Evolutionary conservation across 2,113 vertebrate genomes (phyloP).

Genomic region (Apodemus speciosus): DNA sequence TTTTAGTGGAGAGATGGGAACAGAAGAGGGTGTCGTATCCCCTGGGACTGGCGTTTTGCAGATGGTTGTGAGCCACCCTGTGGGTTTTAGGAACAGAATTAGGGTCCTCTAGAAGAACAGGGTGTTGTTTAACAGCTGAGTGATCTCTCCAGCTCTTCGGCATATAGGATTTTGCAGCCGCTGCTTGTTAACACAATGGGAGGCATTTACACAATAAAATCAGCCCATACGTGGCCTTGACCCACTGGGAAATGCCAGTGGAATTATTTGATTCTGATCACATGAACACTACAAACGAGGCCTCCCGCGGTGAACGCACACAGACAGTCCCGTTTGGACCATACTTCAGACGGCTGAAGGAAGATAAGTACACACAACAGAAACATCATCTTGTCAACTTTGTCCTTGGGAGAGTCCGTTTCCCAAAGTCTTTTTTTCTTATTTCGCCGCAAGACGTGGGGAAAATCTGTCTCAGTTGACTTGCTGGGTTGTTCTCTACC

Average conservation of each 20-base stretch:
- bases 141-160: not conserved
- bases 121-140: not conserved
- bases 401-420: not conserved
- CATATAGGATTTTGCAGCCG: not conserved
- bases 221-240: not conserved
- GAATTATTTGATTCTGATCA: not conserved
- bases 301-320: rapidly evolving
- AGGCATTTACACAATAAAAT: not conserved
- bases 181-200: not conserved
- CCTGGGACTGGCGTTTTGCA: not conserved
- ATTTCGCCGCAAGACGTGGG: not conserved
- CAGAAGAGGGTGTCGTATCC: not conserved
- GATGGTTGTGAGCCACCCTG: not conserved
- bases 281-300: not conserved
- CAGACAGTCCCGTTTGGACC: not conserved
- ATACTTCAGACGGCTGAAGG: not conserved
- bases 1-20: not conserved
- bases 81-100: not conserved
- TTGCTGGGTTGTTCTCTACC: rapidly evolving
- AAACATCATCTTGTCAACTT: not conserved
- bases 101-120: not conserved
- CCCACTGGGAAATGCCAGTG: not conserved
- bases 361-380: not conserved
- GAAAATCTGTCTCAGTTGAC: not conserved
- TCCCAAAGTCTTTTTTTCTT: not conserved